Conservation (phyloP, 2,797 vertebrate species). For the Brotula barbata region DNA sequence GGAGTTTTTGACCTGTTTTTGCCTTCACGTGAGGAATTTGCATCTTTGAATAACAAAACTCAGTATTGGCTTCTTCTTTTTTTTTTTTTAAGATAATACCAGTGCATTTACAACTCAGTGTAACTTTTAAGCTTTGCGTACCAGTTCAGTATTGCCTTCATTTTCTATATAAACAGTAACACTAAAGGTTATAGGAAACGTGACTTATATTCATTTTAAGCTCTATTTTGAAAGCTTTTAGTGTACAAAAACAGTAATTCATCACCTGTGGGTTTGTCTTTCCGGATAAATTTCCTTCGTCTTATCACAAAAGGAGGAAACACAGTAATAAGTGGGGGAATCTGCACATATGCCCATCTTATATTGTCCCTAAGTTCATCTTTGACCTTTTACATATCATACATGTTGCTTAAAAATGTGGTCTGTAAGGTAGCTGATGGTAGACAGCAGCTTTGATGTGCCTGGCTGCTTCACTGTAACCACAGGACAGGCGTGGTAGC, state of each 20-base stretch:
- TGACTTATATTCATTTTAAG: too few species aligned
- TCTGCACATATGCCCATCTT: constrained; percentile 16
- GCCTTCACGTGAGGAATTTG: too few species aligned
- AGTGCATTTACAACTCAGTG: constrained; percentile 27
- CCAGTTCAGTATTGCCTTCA: constrained; percentile 60
- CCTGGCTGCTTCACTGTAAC: constrained; percentile 36
- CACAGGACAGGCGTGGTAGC: constrained; percentile 64
- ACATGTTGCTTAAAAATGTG: constrained; percentile 19
- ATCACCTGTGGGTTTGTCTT: too few species aligned
- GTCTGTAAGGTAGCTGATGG: constrained; percentile 55
- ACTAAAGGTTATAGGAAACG: constrained; percentile 10
- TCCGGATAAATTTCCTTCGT: too few species aligned
- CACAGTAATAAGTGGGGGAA: constrained; percentile 6
- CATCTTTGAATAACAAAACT: too few species aligned
- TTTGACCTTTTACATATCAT: constrained; percentile 20
- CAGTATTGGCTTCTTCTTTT: constrained; percentile 24
- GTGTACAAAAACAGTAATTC: too few species aligned
- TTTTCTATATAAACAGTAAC: constrained; percentile 34
- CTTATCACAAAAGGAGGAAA: too few species aligned
- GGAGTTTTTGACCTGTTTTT: constrained; percentile 18
- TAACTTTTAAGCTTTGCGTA: constrained; percentile 33
- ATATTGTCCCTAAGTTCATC: constrained; percentile 23
- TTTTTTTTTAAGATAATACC: neutral
- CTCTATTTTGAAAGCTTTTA: too few species aligned
- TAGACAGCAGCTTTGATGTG: constrained; percentile 11